phyloP scores from a whole-genome alignment of 2,797 vertebrate genomes.

The Luscinia megarhynchos region DNA sequence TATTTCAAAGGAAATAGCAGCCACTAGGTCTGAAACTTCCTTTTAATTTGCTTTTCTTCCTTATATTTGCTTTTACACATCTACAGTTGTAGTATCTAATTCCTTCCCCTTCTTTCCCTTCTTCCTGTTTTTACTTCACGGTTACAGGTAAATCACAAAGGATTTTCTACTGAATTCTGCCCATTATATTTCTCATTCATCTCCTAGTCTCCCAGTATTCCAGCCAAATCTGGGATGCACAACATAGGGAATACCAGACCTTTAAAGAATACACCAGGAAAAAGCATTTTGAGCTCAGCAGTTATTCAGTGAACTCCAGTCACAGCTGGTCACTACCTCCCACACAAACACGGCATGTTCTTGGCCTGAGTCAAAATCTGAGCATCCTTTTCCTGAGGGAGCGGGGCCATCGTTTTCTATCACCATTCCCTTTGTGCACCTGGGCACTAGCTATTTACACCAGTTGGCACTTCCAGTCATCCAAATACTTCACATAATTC shows the following conservation, averaged over 20 bases:
- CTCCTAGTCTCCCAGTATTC: background rate
- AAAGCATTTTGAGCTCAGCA: background rate
- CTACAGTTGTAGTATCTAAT: background rate
- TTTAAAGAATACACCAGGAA: background rate
- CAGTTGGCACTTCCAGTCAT: conserved; percentile 50
- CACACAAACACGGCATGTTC: background rate
- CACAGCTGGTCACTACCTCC: background rate
- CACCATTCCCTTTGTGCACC: background rate
- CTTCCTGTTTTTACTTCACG: background rate
- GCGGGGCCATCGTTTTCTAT: background rate
- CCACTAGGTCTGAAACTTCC: background rate
- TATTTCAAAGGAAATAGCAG: background rate
- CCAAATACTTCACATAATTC: conserved; percentile 51
- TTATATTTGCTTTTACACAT: background rate
- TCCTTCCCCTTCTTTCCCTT: background rate
- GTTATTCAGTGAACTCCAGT: background rate
- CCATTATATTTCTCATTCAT: background rate
- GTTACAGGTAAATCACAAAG: background rate
- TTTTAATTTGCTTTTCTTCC: background rate
- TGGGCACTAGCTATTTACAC: conserved; percentile 46
- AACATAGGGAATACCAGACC: background rate
- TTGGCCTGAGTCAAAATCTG: background rate
- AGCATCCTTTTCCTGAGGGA: background rate
- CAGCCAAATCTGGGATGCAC: background rate
- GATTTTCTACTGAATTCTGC: background rate